Conservation (phyloP, 30 jellyfish, hydroid and myxozoan species). For the Phacellophora camtschatica region DNA sequence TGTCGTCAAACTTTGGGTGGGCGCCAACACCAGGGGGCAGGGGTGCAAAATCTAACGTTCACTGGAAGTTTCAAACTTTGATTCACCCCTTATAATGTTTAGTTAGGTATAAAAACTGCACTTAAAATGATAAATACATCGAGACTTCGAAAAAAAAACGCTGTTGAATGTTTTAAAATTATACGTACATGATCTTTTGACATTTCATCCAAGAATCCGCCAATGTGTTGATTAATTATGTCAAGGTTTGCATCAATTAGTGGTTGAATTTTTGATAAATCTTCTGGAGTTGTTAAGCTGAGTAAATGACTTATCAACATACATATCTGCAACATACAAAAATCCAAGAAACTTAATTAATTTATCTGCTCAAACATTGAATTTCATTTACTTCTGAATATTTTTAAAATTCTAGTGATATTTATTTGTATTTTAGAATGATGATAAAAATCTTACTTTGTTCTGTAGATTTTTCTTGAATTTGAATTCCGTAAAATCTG, state of each 20-base stretch:
- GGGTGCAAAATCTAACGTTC: too few species aligned
- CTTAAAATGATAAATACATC: too few species aligned
- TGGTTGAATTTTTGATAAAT: constrained; percentile 28
- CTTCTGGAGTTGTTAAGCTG: constrained; percentile 34
- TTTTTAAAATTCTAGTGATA: neutral
- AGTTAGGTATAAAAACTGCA: too few species aligned
- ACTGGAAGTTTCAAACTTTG: too few species aligned
- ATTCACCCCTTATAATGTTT: too few species aligned
- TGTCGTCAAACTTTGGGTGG: too few species aligned
- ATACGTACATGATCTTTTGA: constrained; percentile 13
- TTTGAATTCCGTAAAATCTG: constrained; percentile 94
- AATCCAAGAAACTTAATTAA: too few species aligned
- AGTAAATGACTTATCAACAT: constrained; percentile 32
- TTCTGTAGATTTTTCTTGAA: constrained; percentile 81
- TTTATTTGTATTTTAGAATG: too few species aligned
- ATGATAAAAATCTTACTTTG: constrained; percentile 65
- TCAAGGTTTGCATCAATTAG: constrained; percentile 1
- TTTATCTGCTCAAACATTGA: neutral
- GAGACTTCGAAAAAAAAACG: too few species aligned
- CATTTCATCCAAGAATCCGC: constrained; percentile 17
- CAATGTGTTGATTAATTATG: constrained; percentile 15
- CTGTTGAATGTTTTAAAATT: too few species aligned
- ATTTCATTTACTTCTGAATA: too few species aligned
- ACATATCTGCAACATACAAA: constrained; percentile 9
- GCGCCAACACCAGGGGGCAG: too few species aligned